Conservation (phyloP, 2,888 invertebrate species). For the Netelia melanura region DNA sequence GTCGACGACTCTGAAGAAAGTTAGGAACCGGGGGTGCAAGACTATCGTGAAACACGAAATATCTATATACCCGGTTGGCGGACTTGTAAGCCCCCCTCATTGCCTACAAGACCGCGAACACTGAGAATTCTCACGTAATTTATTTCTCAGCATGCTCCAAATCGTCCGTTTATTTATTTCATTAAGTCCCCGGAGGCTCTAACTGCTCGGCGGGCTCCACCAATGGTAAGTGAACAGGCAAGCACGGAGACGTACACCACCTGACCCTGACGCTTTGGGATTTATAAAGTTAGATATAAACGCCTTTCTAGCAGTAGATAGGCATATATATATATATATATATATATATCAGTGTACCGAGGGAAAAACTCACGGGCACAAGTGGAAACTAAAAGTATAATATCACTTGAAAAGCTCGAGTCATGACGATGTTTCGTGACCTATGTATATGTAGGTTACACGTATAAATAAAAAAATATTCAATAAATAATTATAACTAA, state of each 20-base stretch:
- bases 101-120: slow-evolving; percentile 10
- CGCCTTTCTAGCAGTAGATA: background rate
- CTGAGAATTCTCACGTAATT: slow-evolving; percentile 39
- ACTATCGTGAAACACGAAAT: slow-evolving; percentile 12
- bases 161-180: slow-evolving; percentile 21
- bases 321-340: too few relatives aligned
- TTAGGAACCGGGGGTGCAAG: background rate
- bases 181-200: slow-evolving; percentile 30
- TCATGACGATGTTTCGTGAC: too few relatives aligned
- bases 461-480: too few relatives aligned
- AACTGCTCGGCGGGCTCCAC: slow-evolving; percentile 1
- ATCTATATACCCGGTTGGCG: background rate
- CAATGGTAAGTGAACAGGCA: slow-evolving; percentile 11
- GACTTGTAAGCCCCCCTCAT: background rate
- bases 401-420: too few relatives aligned
- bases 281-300: background rate
- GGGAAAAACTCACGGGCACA: too few relatives aligned
- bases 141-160: slow-evolving; percentile 30
- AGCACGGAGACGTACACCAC: background rate
- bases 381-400: too few relatives aligned
- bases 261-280: slow-evolving; percentile 1
- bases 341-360: too few relatives aligned
- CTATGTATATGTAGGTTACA: too few relatives aligned
- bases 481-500: background rate
- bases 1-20: slow-evolving; percentile 14